phyloP scores from a whole-genome alignment of 2,888 invertebrate genomes.

The Cyaniris semiargus region DNA sequence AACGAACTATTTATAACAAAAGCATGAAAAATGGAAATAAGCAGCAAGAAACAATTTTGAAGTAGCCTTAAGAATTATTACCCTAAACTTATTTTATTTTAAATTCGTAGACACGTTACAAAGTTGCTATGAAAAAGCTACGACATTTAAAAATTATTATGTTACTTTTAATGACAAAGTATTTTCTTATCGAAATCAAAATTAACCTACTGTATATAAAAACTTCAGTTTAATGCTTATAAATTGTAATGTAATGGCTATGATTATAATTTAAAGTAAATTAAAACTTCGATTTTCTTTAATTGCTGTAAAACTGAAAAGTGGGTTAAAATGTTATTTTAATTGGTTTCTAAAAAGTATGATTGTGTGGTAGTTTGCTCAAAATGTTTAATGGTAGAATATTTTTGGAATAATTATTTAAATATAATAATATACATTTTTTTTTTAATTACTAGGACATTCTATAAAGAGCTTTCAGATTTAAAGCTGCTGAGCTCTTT shows the following conservation, averaged over 20 bases:
- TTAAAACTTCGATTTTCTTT: not conserved
- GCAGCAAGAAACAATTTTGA: not conserved
- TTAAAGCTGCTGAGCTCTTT: not conserved
- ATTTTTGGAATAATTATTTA: too few relatives aligned
- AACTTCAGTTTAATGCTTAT: not conserved
- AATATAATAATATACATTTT: too few relatives aligned
- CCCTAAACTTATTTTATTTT: not conserved
- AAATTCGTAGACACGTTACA: constrained; percentile 10
- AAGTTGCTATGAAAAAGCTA: not conserved
- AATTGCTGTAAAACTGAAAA: not conserved
- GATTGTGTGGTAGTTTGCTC: not conserved
- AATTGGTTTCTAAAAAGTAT: not conserved
- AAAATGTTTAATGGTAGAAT: not conserved
- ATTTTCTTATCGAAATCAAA: not conserved
- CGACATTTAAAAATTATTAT: not conserved
- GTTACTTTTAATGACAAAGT: not conserved
- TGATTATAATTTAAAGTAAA: not conserved
- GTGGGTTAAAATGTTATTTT: not conserved
- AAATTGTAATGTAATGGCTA: not conserved
- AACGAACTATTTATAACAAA: not conserved
- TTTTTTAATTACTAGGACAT: too few relatives aligned
- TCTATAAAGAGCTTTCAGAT: too few relatives aligned
- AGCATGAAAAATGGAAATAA: not conserved
- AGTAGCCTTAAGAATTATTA: not conserved
- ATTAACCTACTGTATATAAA: not conserved